Percentiles rank a stretch among this genome's conserved stretches.
phyloP scores from a whole-genome alignment of 2,113 vertebrate species.

The Mungos mungo region DNA sequence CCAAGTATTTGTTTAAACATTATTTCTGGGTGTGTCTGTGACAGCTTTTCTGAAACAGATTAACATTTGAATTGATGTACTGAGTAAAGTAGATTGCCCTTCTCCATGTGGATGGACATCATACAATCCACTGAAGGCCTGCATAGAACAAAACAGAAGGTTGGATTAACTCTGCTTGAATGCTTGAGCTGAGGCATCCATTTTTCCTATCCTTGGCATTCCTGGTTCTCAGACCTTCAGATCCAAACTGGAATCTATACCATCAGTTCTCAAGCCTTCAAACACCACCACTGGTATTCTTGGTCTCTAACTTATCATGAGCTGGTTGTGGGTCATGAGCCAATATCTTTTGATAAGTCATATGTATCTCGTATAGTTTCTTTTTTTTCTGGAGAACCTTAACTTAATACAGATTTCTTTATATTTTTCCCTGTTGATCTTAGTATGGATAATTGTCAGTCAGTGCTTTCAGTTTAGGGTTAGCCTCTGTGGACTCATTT shows the following conservation, averaged over 20 bases:
- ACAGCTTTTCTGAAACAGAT: background rate
- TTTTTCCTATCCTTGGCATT: background rate
- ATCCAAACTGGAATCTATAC: background rate
- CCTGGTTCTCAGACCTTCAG: background rate
- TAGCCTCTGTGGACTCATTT: background rate
- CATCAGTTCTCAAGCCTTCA: background rate
- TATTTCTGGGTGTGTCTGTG: background rate
- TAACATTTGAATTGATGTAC: background rate
- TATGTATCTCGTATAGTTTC: background rate
- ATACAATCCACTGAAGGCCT: background rate
- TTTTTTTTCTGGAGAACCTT: background rate
- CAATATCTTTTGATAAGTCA: background rate
- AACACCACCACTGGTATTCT: background rate
- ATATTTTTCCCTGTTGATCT: background rate
- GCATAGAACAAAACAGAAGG: background rate
- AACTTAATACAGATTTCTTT: background rate
- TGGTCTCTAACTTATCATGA: background rate
- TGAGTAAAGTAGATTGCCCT: background rate
- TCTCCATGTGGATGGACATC: background rate
- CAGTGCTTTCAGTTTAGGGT: background rate
- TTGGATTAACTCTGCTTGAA: background rate
- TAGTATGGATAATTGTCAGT: background rate
- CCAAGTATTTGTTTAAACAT: background rate
- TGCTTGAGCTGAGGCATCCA: background rate
- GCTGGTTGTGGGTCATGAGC: background rate